phyloP scores from a whole-genome alignment of 2,113 vertebrate genomes.

The Dascyllus trimaculatus region DNA sequence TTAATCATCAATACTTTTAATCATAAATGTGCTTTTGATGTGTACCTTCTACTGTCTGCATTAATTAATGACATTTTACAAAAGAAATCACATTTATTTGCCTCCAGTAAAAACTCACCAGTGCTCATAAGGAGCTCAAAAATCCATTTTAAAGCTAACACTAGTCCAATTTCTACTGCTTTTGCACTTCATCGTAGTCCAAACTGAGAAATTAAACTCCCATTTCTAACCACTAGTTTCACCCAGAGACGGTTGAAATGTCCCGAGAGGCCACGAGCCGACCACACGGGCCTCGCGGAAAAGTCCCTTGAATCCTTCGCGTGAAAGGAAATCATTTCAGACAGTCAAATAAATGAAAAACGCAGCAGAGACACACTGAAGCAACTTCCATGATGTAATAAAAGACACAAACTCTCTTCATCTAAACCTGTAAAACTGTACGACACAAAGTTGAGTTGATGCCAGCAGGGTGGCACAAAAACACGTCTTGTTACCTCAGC shows the following conservation, averaged over 20 bases:
- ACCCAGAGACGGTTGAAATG: not conserved
- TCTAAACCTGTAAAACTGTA: not conserved
- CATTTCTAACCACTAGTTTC: constrained; percentile 5
- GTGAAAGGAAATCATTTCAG: constrained; percentile 6
- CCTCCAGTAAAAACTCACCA: no score
- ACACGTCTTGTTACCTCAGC: no score
- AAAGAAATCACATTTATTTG: no score
- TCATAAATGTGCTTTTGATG: no score
- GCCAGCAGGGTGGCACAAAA: no score
- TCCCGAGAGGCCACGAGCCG: constrained; percentile 24
- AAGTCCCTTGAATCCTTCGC: constrained; percentile 70
- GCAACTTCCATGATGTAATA: no score
- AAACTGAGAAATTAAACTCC: not conserved
- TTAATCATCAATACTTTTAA: no score
- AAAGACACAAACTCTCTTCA: no score
- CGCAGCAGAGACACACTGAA: not conserved
- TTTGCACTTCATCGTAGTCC: not conserved
- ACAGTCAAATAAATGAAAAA: not conserved
- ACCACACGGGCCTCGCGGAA: constrained; percentile 41
- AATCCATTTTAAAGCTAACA: not conserved
- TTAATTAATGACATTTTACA: no score
- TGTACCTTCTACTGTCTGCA: no score
- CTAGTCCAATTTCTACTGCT: not conserved
- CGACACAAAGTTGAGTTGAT: not conserved
- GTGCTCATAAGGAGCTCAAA: not conserved